Evolutionary conservation across 2,888 invertebrate species (phyloP).

Genomic region (Ochropleura leucogaster): DNA sequence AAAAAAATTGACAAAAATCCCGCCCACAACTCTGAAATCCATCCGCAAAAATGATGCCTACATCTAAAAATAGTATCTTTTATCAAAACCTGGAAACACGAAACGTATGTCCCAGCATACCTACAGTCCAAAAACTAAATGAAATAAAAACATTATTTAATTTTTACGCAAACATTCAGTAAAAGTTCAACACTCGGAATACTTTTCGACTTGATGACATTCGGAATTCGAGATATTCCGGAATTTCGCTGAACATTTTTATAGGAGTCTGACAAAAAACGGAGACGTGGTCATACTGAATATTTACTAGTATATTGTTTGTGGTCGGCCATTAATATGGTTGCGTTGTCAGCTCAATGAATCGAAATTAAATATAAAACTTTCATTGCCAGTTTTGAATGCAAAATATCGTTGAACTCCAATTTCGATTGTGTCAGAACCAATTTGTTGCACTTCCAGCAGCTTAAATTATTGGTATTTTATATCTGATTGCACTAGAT

Average conservation of each 20-base stretch:
- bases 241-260: slow-evolving; percentile 16
- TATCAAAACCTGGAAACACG: slow-evolving; percentile 7
- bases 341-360: slow-evolving; percentile 67
- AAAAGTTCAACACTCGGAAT: slow-evolving; percentile 19
- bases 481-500: not conserved
- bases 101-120: slow-evolving; percentile 5
- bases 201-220: slow-evolving; percentile 25
- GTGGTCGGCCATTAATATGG: slow-evolving; percentile 64
- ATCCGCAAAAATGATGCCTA: not conserved
- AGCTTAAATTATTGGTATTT: not conserved
- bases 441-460: not conserved
- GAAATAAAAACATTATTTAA: slow-evolving; percentile 3
- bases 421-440: slow-evolving; percentile 24
- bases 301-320: slow-evolving; percentile 65
- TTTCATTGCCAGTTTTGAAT: slow-evolving; percentile 27
- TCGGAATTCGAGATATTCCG: slow-evolving; percentile 35
- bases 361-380: slow-evolving; percentile 68
- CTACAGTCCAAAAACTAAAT: slow-evolving; percentile 19
- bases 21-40: not conserved
- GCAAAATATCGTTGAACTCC: slow-evolving; percentile 10
- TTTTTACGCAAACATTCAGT: slow-evolving; percentile 34
- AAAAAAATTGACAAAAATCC: not conserved
- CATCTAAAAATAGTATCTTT: slow-evolving; percentile 7
- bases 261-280: slow-evolving; percentile 8
- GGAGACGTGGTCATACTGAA: slow-evolving; percentile 34